Conservation (phyloP, 2,888 invertebrate species). For the Lepidocyrtoides sp. region DNA sequence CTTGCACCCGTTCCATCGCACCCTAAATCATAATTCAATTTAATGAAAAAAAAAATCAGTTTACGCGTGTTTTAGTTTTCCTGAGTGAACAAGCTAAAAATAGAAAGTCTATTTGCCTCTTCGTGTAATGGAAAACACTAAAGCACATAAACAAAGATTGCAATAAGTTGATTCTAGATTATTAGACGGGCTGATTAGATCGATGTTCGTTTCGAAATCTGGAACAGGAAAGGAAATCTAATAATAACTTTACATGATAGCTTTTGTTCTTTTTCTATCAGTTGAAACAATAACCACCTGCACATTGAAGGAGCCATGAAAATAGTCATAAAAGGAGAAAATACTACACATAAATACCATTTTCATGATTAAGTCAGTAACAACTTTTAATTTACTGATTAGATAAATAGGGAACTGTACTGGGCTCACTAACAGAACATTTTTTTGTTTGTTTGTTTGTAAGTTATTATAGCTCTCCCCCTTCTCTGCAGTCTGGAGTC, state of each 20-base stretch:
- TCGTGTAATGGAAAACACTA: constrained; percentile 2
- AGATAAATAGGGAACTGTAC: constrained; percentile 9
- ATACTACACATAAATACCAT: constrained; percentile 26
- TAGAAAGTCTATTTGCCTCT: not conserved
- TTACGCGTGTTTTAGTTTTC: not conserved
- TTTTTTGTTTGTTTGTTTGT: not conserved
- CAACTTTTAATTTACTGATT: constrained; percentile 48
- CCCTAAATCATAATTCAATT: too few species aligned
- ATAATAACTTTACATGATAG: not conserved
- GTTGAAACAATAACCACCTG: not conserved
- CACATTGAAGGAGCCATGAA: not conserved
- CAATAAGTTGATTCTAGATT: not conserved
- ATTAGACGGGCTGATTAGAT: not conserved
- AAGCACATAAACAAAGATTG: not conserved
- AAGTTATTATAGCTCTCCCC: not conserved
- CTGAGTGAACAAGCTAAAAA: not conserved
- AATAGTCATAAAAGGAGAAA: constrained; percentile 29
- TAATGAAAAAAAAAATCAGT: not conserved
- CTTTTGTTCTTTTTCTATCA: not conserved
- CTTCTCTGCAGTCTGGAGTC: not conserved
- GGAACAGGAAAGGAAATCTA: not conserved
- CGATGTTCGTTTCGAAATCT: constrained; percentile 15
- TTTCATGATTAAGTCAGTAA: constrained; percentile 50
- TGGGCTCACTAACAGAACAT: not conserved
- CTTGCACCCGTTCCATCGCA: too few species aligned